Evolutionary conservation across 2,888 invertebrate species (phyloP).

Genomic region (Caenorhabditis sinica): DNA sequence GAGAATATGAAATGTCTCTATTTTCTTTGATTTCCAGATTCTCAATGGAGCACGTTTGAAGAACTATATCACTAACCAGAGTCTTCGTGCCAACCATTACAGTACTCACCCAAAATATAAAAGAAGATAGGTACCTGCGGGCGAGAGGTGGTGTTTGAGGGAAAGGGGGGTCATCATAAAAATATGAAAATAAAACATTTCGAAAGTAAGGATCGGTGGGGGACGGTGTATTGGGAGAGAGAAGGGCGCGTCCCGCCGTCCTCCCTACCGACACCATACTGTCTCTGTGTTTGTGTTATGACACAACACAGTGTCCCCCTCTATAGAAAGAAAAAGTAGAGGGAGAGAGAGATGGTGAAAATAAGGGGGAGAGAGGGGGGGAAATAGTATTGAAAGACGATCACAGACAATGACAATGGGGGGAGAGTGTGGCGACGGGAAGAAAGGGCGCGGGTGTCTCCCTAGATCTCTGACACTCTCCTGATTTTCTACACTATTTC

Average conservation of each 20-base stretch:
- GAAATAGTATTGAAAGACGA: constrained; percentile 28
- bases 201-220: neutral
- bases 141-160: neutral
- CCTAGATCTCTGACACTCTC: constrained; percentile 28
- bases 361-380: neutral
- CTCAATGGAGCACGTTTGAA: too few relatives aligned
- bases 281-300: constrained; percentile 59
- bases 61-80: too few relatives aligned
- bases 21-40: neutral
- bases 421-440: constrained; percentile 38
- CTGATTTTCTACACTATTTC: constrained; percentile 3
- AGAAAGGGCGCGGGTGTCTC: constrained; percentile 54
- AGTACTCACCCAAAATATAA: neutral
- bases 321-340: neutral
- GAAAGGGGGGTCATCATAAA: constrained; percentile 8
- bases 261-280: constrained; percentile 56
- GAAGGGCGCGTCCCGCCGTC: constrained; percentile 23
- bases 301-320: constrained; percentile 42
- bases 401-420: constrained; percentile 32
- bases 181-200: constrained; percentile 36
- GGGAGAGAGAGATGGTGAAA: constrained; percentile 6
- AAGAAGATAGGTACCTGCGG: constrained; percentile 4
- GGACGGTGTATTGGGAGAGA: constrained; percentile 3
- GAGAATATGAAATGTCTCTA: too few relatives aligned
- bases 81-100: neutral